A percentile compares a stretch with the other conserved stretches of the same genome.
Evolutionary conservation across 2,797 vertebrate species (phyloP).

Genomic region (Necrosyrtes monachus): DNA sequence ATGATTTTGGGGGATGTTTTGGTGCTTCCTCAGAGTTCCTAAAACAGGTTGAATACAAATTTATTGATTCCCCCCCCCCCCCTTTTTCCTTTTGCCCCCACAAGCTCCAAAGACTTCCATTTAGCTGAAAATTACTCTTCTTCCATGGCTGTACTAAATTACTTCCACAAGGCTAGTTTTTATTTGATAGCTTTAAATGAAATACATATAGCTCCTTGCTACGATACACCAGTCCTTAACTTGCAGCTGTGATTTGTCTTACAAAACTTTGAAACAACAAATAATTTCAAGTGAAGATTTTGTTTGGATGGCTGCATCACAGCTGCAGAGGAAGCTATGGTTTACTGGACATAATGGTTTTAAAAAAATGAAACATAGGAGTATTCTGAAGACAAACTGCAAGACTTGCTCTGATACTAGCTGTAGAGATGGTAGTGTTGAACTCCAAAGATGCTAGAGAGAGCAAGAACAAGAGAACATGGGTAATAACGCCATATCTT

Average conservation of each 20-base stretch:
- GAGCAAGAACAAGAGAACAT: neutral
- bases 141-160: neutral
- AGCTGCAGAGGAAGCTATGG: neutral
- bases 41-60: neutral
- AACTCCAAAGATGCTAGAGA: neutral
- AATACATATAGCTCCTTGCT: neutral
- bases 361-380: neutral
- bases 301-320: neutral
- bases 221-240: neutral
- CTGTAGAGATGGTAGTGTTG: neutral
- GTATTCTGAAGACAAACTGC: neutral
- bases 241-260: neutral
- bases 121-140: neutral
- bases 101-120: neutral
- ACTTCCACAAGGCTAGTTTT: neutral
- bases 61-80: too few species aligned
- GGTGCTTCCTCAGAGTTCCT: neutral
- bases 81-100: neutral
- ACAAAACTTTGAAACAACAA: neutral
- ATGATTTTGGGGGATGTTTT: neutral
- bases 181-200: neutral
- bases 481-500: neutral
- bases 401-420: neutral
- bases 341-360: neutral
- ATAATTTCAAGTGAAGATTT: neutral